Base-by-base conservation (phyloP, 2,797 vertebrate genomes). In the Poecilia velifera region DNA sequence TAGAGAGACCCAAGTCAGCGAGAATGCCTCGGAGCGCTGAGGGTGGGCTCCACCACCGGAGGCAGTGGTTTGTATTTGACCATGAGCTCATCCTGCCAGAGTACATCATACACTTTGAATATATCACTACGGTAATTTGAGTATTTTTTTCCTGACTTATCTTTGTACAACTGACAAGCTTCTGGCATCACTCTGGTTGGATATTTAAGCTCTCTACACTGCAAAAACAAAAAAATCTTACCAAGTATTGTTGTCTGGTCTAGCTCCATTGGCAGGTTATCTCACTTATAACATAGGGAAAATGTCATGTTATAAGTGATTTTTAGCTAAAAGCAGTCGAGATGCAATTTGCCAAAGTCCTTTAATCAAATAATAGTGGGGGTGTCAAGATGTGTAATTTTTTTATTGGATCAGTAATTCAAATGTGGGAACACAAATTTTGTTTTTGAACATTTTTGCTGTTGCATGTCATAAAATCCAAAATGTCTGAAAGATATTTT, bases 31-130 rank as follows among this genome's bases (percentile, higher is more conserved):
- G 83, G 53, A 91, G 76, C 76, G 95, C 95, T 79, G 90, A 93
- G 68, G 96, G 94, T 89, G 90, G 25, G 1, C 25, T 81, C 59
- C 86, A 88, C 18, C 80, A 89, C 43, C 93, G 93, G 79, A 95
- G 85, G 76, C 92, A 96, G 84, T 98, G 97, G 96, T 96, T 97
- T 90, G 90, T 97, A 81, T 97, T 97, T 86, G 96, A 97, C 81
- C 95, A 91, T 73, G 96, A 97, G 34, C 94, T 97, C 22, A 89
- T 97, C 82, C 92, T 98, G 83, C 97, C 97, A 20, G 96, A 97
- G 87, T 96, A 96, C 87, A 70, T 97, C 47, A 89, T 96, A 75
- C 95, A 96, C 84, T 96, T 97, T 94, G 95, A 97, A 81, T 97
- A 97, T 31, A 25, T 95, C 86, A 95, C 94, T 4, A 70, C 81